Base-by-base conservation (phyloP, 2,888 invertebrate genomes). In the Pollenia angustigena region DNA sequence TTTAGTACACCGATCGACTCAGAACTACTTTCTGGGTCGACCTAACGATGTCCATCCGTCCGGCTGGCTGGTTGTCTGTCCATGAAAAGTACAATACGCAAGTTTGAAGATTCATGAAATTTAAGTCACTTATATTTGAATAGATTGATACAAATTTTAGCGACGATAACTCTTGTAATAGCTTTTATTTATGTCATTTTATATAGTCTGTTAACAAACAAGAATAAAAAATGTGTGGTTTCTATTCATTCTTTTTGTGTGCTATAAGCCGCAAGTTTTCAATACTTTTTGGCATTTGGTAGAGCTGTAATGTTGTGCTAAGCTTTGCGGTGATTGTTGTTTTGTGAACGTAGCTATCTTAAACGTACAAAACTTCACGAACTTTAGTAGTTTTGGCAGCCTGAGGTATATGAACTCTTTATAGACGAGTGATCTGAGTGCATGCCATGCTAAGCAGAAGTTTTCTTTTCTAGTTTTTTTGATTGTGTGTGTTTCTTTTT, bases 281-380 rank as follows among this genome's bases (percentile, higher is more conserved):
- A 81, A 85, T 85, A 81, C 76, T 85, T 81, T 85, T 81, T 78
- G 85, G 85, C 81, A 78, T 78, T 85, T 72, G 76, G 58, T 81
- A 52, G 71, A 85, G 81, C 72, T 62, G 75, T 58, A 62, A 60
- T 40, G 50, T 54, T n/a, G 54, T 68, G 9, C 18, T 42, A 12
- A 40, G 23, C 23, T 23, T 23, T 23, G 32, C 12, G 50, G n/a
- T 18, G 48, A n/a, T 68, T 58, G 42, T 4, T 72, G 11, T 54
- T 60, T 18, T 44, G n/a, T 16, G 44, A 62, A 56, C 23, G 10
- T 16, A 48, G 16, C 18, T 69, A 69, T 23, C 40, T 60, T 68
- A 44, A 64, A 52, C 48, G 11, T 50, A 40, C 1, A 16, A 81
- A 72, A 74, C 54, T 40, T 48, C 46, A 54, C 64, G 42, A 50